Base-by-base conservation (phyloP, 2,888 invertebrate genomes). In the Carpatolechia fugitivella region DNA sequence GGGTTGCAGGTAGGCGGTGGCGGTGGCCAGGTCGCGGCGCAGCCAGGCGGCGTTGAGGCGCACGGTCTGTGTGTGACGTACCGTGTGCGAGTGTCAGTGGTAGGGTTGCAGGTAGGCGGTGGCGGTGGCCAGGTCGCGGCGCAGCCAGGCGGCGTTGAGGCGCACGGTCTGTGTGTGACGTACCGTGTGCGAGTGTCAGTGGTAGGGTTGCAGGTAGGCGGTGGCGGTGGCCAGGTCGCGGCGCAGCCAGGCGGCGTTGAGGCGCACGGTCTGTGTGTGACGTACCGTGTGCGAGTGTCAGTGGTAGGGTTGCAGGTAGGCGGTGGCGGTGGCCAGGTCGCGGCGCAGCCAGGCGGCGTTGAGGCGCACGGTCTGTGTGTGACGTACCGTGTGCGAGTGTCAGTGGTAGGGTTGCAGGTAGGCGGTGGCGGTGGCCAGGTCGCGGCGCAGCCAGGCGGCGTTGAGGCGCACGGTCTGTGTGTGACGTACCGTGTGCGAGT, bases 1-100 rank as follows among this genome's bases (percentile, higher is more conserved):
- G 61, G 85, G 65, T 72, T 86, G 86, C 68, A 94, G 88, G 79
- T 92, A 93, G 56, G 86, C 74, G 64, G 91, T 86, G 70, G 96
- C 93, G 66, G 92, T 89, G 64, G 92, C 92, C 44, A 92, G 88
- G 85, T 98, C 98, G 57, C 97, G 92, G 7, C 93, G 90, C 75
- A 98, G 91, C 97, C 98, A 98, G 46, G 94, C 93, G 1, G 95
- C 93, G 87, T 98, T 98, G 61, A 98, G 92, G 60, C 95, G 93
- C 70, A 98, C 96, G 31, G 96, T 97, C 90, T 99, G 33, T 33
- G n/a, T 33, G 33, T 33, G n/a, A n/a, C 10, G 33, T 33, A 33
- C 54, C 48, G 38, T 40, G 49, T 47, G 33, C 14, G 52, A 3
- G 16, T 24, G 56, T 85, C 82, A 88, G 72, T 88, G 85, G 75